A percentile compares a stretch with the other conserved stretches of the same genome.
Evolutionary conservation across 2,888 invertebrate species (phyloP).

Genomic region (Nysson spinosus): DNA sequence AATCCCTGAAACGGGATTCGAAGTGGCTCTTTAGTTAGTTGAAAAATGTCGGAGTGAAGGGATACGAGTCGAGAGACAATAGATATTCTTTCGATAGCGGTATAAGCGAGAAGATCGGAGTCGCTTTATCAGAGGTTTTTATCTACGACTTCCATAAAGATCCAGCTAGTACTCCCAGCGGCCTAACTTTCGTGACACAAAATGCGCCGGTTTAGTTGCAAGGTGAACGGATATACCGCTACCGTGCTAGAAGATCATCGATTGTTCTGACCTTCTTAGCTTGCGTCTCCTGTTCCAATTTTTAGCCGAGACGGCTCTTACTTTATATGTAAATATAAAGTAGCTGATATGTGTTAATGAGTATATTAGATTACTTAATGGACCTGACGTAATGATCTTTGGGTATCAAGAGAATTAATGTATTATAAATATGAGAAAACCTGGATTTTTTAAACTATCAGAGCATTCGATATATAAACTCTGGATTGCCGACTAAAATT

Average conservation of each 20-base stretch:
- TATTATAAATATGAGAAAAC: no score
- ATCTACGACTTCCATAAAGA: slow-evolving; percentile 16
- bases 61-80: no score
- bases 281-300: slow-evolving; percentile 9
- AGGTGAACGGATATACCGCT: slow-evolving; percentile 23
- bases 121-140: slow-evolving; percentile 11
- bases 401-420: no score
- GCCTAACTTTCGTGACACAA: slow-evolving; percentile 21
- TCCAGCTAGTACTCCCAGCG: background rate
- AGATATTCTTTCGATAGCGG: background rate
- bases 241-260: slow-evolving; percentile 27
- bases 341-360: no score
- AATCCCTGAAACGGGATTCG: no score
- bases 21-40: no score
- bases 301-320: background rate
- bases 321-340: no score
- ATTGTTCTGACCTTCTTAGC: slow-evolving; percentile 17
- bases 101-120: background rate
- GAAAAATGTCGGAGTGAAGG: no score
- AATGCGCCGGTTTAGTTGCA: slow-evolving; percentile 21
- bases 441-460: no score
- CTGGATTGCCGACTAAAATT: background rate
- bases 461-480: background rate
- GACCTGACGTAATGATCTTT: no score
- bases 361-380: no score